Conservation (phyloP, 2,888 invertebrate genomes). For the Epinotia bilunana region DNA sequence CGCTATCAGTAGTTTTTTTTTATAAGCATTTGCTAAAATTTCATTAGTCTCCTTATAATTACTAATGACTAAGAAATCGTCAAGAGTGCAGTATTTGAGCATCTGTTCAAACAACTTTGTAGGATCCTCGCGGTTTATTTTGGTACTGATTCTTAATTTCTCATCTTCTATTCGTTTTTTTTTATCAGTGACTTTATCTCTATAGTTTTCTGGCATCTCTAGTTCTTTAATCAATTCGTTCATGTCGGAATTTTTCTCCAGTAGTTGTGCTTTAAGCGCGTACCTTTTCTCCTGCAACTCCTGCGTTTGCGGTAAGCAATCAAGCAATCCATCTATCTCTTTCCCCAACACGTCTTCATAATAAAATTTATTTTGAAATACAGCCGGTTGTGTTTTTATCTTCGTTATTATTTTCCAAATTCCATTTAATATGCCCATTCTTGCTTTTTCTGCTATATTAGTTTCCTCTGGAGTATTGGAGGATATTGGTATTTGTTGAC, state of each 20-base stretch:
- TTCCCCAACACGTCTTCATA: constrained; percentile 68
- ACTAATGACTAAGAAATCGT: constrained; percentile 61
- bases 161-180: constrained; percentile 49
- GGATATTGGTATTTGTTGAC: constrained; percentile 60
- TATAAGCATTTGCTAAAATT: constrained; percentile 60
- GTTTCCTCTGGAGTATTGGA: constrained; percentile 51
- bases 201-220: constrained; percentile 56
- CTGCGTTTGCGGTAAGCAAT: constrained; percentile 59
- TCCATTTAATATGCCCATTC: constrained; percentile 62
- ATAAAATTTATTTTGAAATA: constrained; percentile 58
- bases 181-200: constrained; percentile 61
- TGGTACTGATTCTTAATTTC: constrained; percentile 38
- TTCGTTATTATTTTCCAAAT: constrained; percentile 65
- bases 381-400: constrained; percentile 60
- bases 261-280: constrained; percentile 60
- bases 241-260: constrained; percentile 60
- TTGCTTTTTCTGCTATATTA: constrained; percentile 54
- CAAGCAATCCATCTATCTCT: constrained; percentile 66
- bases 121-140: constrained; percentile 46
- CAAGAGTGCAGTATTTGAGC: constrained; percentile 59
- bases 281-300: constrained; percentile 58
- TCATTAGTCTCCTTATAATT: constrained; percentile 60
- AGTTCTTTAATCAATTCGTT: constrained; percentile 52
- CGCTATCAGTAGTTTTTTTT: constrained; percentile 59
- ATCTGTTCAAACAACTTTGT: constrained; percentile 58